Percentiles rank a stretch among this genome's conserved stretches.
These are phyloP conservation scores for Spongia lamella DNA, from an alignment of 37 sponge, comb jelly and placozoan species.

Conservation along the genomic window DNA sequence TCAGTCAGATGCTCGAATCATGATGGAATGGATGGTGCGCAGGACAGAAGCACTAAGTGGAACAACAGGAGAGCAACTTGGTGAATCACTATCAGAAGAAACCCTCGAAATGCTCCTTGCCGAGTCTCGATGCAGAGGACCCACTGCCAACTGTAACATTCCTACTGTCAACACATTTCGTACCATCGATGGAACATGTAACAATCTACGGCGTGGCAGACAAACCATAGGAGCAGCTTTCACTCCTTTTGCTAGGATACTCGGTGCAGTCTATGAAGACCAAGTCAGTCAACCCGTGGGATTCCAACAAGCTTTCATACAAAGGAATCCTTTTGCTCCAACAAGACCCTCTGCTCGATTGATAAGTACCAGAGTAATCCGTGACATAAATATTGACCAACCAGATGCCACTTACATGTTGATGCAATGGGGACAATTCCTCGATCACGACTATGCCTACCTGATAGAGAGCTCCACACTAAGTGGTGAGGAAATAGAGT, in stretches of 20 bases:
- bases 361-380: conserved; percentile 57
- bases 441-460: conserved; percentile 64
- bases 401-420: conserved; percentile 60
- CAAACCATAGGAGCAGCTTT: conserved; percentile 55
- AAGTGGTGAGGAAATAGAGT: not conserved
- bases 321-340: conserved; percentile 24
- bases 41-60: too few species aligned
- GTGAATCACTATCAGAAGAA: too few species aligned
- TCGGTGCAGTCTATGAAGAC: conserved; percentile 66
- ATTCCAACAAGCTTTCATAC: conserved; percentile 1
- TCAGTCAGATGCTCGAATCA: too few species aligned
- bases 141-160: conserved; percentile 4
- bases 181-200: conserved; percentile 87
- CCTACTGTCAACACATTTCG: conserved; percentile 32
- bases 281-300: conserved; percentile 51
- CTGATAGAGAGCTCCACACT: too few species aligned
- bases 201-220: conserved; percentile 64
- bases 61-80: too few species aligned
- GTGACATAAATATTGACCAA: conserved; percentile 37
- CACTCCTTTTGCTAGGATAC: conserved; percentile 37
- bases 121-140: too few species aligned
- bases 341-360: conserved; percentile 72
- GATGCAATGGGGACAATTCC: conserved; percentile 85
- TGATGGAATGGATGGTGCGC: too few species aligned
- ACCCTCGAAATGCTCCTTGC: too few species aligned